phyloP scores from a whole-genome alignment of 2,888 invertebrate species.

The Synergus umbraculus region DNA sequence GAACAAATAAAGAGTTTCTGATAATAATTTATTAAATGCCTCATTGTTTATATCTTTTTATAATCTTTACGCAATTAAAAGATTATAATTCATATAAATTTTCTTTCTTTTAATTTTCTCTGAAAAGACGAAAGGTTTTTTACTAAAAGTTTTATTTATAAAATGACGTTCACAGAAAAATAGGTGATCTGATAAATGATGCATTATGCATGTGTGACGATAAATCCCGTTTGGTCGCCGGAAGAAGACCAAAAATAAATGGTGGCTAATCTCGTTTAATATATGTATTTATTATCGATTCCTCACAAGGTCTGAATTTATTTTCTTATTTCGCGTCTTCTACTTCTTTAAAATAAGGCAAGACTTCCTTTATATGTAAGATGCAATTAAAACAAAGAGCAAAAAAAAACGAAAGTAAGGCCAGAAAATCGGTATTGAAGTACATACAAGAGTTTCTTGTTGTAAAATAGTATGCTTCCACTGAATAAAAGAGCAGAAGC shows the following conservation, averaged over 20 bases:
- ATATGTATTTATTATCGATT: neutral
- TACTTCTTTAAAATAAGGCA: neutral
- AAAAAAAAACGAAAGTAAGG: neutral
- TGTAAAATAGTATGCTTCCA: neutral
- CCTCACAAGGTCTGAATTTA: neutral
- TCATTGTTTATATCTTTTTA: neutral
- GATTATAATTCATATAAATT: neutral
- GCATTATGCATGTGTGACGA: constrained; percentile 16
- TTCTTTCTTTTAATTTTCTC: neutral
- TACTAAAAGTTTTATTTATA: neutral
- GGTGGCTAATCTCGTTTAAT: neutral
- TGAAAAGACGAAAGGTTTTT: neutral
- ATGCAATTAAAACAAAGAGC: neutral
- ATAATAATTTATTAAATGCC: neutral
- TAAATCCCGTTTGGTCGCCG: constrained; percentile 25
- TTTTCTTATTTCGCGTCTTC: neutral
- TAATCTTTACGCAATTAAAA: neutral
- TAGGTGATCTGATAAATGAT: neutral
- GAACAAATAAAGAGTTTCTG: neutral
- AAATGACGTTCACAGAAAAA: neutral
- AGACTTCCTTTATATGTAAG: neutral
- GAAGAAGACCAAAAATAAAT: constrained; percentile 30
- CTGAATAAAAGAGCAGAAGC: constrained; percentile 18
- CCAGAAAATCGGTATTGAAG: neutral
- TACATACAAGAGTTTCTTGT: neutral